A percentile compares a stretch with the other conserved stretches of the same genome.
Conservation (phyloP, 2,888 invertebrate genomes). For the Oxyteleia sp. region DNA sequence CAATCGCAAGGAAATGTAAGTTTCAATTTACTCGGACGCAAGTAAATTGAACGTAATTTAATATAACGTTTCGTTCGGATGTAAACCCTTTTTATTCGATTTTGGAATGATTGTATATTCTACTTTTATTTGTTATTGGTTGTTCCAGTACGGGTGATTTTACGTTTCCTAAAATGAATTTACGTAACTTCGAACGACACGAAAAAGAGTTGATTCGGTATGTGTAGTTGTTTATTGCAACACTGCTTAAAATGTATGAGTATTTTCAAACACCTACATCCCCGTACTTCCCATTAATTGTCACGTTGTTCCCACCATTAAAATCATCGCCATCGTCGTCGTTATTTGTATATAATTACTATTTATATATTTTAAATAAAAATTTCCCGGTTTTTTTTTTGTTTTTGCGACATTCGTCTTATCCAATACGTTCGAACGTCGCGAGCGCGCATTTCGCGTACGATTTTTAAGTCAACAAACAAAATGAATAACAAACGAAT, state of each 20-base stretch:
- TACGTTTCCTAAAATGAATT: neutral
- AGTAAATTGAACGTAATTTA: conserved; percentile 11
- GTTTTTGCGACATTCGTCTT: conserved; percentile 61
- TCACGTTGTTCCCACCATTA: conserved; percentile 61
- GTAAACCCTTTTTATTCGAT: too few relatives aligned
- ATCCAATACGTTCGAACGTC: conserved; percentile 57
- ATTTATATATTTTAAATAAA: conserved; percentile 61
- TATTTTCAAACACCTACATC: conserved; percentile 52
- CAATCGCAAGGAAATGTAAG: conserved; percentile 17
- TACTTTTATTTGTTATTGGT: too few relatives aligned
- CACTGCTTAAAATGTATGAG: conserved; percentile 48
- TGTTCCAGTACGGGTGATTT: too few relatives aligned
- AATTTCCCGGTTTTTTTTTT: conserved; percentile 44
- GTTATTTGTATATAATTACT: conserved; percentile 69
- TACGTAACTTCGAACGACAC: neutral
- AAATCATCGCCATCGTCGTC: conserved; percentile 56
- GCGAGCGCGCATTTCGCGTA: conserved; percentile 15
- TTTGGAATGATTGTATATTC: too few relatives aligned
- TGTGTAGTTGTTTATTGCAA: conserved; percentile 65
- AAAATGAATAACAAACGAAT: too few relatives aligned
- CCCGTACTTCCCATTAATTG: conserved; percentile 51
- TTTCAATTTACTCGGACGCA: neutral
- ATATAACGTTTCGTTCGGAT: too few relatives aligned
- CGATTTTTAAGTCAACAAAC: too few relatives aligned
- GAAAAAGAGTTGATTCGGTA: conserved; percentile 57